Evolutionary conservation across 2,888 invertebrate species (phyloP), one percentile per base, ranked within the genome.

Genomic region (Latrodectus elegans): DNA sequence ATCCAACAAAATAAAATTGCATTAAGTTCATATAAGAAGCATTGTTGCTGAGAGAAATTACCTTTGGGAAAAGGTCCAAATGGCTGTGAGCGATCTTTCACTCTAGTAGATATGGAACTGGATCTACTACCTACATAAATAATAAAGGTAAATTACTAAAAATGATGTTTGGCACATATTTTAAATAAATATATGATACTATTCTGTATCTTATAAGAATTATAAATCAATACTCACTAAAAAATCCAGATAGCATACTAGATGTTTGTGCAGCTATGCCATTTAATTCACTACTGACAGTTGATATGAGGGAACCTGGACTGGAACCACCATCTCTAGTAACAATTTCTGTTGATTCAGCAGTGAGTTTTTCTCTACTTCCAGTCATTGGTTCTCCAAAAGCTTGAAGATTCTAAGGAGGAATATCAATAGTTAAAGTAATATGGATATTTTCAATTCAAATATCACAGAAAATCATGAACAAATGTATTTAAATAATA

Each of bases 201-300:
- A 38, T 38, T 38, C 38, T 38, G 38, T 6, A 38, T 2, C 6
- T 4, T 38, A 38, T 38, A 38, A 6, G 38, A 38, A 38, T 4
- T 38, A 38, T 38, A 38, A 38, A 38, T 38, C 38, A 49, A 53
- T 53, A 91, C 93, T 93, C 94, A 92, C 98, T 97, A 92, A 99
- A 98, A 91, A 99, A 94, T 92, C 97, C 98, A 82, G 97, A 97
- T 92, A 99, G 96, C 95, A 98, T 97, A 92, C 95, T 97, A 17
- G 96, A 95, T 0, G 97, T 98, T 90, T 98, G 97, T 0, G 97
- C 96, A 26, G 98, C 97, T 75, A 97, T 94, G 10, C 97, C 97
- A 92, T 97, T 97, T 81, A 99, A 94, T 92, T 99, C 98, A 53
- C 95, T 97, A 91, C 97, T 97, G 91, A 99, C 97, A 95, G 88